Evolutionary conservation across 1,140 invertebrate species (phyloP), one percentile per base, ranked within the genome.

Genomic region (Papilio polytes): DNA sequence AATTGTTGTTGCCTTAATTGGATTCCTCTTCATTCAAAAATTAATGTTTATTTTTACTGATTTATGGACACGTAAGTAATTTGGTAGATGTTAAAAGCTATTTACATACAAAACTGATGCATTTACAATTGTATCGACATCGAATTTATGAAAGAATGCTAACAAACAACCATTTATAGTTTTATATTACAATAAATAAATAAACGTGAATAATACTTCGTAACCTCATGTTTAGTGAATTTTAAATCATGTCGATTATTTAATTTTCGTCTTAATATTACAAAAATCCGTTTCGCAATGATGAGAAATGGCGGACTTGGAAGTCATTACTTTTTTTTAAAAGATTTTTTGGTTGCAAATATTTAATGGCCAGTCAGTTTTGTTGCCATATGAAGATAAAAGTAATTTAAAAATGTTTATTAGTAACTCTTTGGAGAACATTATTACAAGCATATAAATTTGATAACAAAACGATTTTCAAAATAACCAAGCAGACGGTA

Each of bases 401-500:
- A 13, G 59, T 63, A 3, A 63, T 26, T 12, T 12, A 63, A 22
- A 6, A 22, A 22, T 63, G 10, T 63, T 63, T 63, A 63, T 22
- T 22, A 63, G 56, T 63, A 22, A 63, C 20, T 56, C n/a, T n/a
- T n/a, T 56, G n/a, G 20, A 59, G 53, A 59, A 59, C n/a, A 59
- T 22, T 22, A 59, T 22, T 2, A 22, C 20, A 22, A 56, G 20
- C 56, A 63, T 9, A 26, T 22, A 63, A 63, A 26, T 6, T 31
- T 0, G 63, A 70, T 36, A 70, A 26, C 59, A 59, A 59, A 59
- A 59, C n/a, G 20, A 59, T 22, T 12, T 59, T 59, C 22, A 22
- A 22, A 59, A 51, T 51, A 51, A 51, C 0, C 0, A 22, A 22
- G 22, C 20, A 22, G 20, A 12, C 2, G 1, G 10, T 70, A 70